Conservation (phyloP, 2,797 vertebrate species). For the Geotrypetes seraphini region DNA sequence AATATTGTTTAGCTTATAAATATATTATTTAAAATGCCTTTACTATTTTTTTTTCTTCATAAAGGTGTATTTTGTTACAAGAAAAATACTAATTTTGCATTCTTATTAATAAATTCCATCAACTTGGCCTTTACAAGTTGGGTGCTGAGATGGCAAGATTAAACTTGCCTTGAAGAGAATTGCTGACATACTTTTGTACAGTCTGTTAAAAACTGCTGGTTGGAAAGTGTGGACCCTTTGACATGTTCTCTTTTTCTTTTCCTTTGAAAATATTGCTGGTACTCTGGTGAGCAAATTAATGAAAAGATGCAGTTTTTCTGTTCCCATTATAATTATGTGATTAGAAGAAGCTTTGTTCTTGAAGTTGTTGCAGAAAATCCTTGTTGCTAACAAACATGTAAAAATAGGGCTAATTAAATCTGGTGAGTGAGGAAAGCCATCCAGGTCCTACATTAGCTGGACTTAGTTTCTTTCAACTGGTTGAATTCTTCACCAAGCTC, state of each 20-base stretch:
- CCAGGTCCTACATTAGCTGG: constrained; percentile 17
- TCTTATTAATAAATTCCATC: constrained; percentile 5
- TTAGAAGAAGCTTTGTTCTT: constrained; percentile 13
- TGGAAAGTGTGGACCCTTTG: constrained; percentile 7
- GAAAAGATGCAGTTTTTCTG: neutral
- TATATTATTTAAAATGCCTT: neutral
- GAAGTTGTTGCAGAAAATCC: constrained; percentile 9
- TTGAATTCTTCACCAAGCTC: constrained; percentile 1
- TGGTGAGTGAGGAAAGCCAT: constrained; percentile 13
- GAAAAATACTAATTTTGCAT: neutral
- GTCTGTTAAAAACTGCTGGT: neutral
- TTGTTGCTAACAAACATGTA: constrained; percentile 23
- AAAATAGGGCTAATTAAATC: constrained; percentile 38
- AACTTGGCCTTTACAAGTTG: neutral
- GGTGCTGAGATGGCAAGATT: neutral
- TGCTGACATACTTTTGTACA: neutral
- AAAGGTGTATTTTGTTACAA: neutral
- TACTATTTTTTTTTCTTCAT: neutral
- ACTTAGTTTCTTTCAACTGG: constrained; percentile 11
- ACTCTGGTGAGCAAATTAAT: neutral
- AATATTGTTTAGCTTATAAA: too few species aligned
- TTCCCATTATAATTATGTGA: constrained; percentile 11
- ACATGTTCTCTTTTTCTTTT: constrained; percentile 28
- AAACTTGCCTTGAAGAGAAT: constrained; percentile 1
- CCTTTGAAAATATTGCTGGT: constrained; percentile 32